Conservation (phyloP, 2,113 vertebrate genomes). For the Osmerus mordax region DNA sequence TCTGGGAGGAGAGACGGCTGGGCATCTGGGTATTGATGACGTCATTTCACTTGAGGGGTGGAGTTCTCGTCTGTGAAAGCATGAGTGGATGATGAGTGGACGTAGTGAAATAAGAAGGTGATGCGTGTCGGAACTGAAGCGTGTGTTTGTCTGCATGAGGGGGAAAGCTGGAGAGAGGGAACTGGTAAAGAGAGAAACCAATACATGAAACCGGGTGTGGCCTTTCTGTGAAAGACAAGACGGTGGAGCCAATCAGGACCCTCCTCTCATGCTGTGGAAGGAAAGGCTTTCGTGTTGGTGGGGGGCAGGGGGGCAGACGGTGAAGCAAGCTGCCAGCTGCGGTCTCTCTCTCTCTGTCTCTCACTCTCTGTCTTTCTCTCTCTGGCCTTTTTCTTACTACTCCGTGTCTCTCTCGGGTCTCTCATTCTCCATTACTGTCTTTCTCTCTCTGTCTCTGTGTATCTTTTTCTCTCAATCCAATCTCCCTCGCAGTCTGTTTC, state of each 20-base stretch:
- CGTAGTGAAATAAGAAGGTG: conserved; percentile 1
- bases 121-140: conserved; percentile 19
- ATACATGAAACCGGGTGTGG: conserved; percentile 41
- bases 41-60: conserved; percentile 55
- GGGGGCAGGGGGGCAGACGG: conserved; percentile 62
- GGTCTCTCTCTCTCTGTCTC: conserved; percentile 22
- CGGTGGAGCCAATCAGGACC: conserved; percentile 35
- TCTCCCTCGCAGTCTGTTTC: conserved; percentile 6
- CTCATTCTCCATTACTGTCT: conserved; percentile 1
- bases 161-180: neutral
- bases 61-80: conserved; percentile 60
- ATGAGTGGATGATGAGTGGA: neutral
- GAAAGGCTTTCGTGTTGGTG: conserved; percentile 23
- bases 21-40: conserved; percentile 55
- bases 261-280: conserved; percentile 27
- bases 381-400: neutral
- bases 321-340: conserved; percentile 60
- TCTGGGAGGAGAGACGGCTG: neutral
- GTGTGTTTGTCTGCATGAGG: neutral
- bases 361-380: conserved; percentile 23
- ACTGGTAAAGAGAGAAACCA: neutral
- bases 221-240: conserved; percentile 25
- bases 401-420: neutral
- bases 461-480: conserved; percentile 16
- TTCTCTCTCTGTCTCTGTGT: conserved; percentile 2